Evolutionary conservation across 2,113 vertebrate genomes (phyloP).

Genomic region (Trichechus manatus): DNA sequence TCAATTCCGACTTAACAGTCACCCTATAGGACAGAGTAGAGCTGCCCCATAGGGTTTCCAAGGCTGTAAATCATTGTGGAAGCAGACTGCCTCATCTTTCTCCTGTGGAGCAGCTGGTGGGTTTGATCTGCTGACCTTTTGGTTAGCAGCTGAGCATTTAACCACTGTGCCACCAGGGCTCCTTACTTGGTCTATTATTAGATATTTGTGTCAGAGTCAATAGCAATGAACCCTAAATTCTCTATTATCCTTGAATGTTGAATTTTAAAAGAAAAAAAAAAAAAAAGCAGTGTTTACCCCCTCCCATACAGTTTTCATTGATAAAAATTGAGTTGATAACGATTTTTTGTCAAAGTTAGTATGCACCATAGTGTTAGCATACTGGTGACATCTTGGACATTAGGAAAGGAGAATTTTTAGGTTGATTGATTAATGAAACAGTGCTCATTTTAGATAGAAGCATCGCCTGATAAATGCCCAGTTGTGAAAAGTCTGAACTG

Average conservation of each 20-base stretch:
- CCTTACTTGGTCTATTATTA: conserved; percentile 14
- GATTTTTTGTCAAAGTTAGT: conserved; percentile 22
- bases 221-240: conserved; percentile 36
- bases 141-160: background rate
- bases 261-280: conserved; percentile 14
- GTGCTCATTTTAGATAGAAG: background rate
- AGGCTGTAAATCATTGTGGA: background rate
- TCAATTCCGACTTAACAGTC: background rate
- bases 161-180: background rate
- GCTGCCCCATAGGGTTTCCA: background rate
- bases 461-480: background rate
- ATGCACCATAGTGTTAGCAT: background rate
- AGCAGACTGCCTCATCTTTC: background rate
- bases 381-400: conserved; percentile 7
- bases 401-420: background rate
- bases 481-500: background rate
- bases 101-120: background rate
- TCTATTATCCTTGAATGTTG: conserved; percentile 54
- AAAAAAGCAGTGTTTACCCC: background rate
- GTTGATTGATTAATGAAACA: conserved; percentile 37
- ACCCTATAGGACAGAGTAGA: background rate
- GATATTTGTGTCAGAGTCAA: conserved; percentile 61
- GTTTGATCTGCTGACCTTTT: background rate
- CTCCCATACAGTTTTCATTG: background rate
- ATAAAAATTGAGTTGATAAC: conserved; percentile 26